Conservation (phyloP, 2,113 vertebrate species). For the Petrocephalus zakoni region DNA sequence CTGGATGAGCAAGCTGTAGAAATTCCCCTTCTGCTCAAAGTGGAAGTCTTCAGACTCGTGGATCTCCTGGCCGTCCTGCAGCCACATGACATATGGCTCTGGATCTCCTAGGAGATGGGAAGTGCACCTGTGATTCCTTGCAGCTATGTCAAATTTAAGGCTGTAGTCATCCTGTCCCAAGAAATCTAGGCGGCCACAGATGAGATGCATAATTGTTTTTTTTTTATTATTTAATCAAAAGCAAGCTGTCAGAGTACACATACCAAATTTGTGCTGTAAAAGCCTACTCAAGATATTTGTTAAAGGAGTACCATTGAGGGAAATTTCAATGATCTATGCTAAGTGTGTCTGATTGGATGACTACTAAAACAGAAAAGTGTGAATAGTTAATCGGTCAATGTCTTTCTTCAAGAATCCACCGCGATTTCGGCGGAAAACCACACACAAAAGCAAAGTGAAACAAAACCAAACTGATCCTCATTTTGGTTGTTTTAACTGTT, state of each 20-base stretch:
- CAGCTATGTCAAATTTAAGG: neutral
- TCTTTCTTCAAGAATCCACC: neutral
- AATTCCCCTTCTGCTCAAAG: slow-evolving; percentile 67
- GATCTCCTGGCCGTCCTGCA: slow-evolving; percentile 85
- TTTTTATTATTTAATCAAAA: neutral
- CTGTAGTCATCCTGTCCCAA: neutral
- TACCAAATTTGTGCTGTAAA: neutral
- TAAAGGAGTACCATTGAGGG: neutral
- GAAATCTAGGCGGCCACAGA: neutral
- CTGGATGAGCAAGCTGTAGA: slow-evolving; percentile 78
- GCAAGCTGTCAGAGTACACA: neutral
- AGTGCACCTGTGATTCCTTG: too few relatives aligned
- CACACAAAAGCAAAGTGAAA: neutral
- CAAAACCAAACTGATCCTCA: neutral
- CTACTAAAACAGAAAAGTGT: neutral
- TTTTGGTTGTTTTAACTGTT: neutral
- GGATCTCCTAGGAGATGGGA: slow-evolving; percentile 65
- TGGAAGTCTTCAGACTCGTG: slow-evolving; percentile 88
- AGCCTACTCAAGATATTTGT: neutral
- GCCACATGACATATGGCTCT: slow-evolving; percentile 77
- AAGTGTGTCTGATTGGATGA: neutral
- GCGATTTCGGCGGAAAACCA: neutral
- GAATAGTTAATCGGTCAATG: neutral
- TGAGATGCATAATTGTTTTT: neutral
- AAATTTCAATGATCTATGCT: neutral